Evolutionary conservation across 2,888 invertebrate species (phyloP).

Genomic region (Chrysolina oricalcia): DNA sequence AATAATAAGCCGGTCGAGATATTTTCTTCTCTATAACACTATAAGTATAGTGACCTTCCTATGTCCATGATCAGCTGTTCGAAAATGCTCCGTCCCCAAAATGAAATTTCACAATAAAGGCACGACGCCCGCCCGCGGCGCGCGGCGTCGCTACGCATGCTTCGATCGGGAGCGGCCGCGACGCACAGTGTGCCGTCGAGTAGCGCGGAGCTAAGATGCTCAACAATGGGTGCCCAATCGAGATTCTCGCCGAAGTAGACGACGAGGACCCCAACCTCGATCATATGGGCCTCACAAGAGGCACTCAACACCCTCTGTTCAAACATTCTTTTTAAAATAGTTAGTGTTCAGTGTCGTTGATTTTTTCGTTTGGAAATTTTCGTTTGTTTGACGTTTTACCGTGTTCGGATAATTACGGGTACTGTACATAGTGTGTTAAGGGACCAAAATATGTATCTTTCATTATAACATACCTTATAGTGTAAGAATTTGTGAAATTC

Average conservation of each 20-base stretch:
- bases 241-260: slow-evolving; percentile 67
- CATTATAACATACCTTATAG: slow-evolving; percentile 15
- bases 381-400: slow-evolving; percentile 4
- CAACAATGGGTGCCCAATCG: slow-evolving; percentile 67
- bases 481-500: slow-evolving; percentile 16
- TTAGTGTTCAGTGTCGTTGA: slow-evolving; percentile 41
- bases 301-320: slow-evolving; percentile 40
- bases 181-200: slow-evolving; percentile 70
- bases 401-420: slow-evolving; percentile 70
- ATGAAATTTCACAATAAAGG: not conserved
- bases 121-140: slow-evolving; percentile 18
- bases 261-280: slow-evolving; percentile 63
- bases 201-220: slow-evolving; percentile 71
- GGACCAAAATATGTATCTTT: slow-evolving; percentile 64
- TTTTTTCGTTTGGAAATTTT: slow-evolving; percentile 36
- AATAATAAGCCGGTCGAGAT: no score
- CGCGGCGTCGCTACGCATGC: slow-evolving; percentile 67
- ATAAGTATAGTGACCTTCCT: slow-evolving; percentile 2
- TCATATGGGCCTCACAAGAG: slow-evolving; percentile 61
- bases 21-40: not conserved
- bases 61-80: slow-evolving; percentile 13
- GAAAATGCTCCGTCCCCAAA: not conserved
- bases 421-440: slow-evolving; percentile 71
- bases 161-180: slow-evolving; percentile 42
- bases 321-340: slow-evolving; percentile 32